Conservation (phyloP, 2,888 invertebrate species). For the Andrena bicolor region DNA sequence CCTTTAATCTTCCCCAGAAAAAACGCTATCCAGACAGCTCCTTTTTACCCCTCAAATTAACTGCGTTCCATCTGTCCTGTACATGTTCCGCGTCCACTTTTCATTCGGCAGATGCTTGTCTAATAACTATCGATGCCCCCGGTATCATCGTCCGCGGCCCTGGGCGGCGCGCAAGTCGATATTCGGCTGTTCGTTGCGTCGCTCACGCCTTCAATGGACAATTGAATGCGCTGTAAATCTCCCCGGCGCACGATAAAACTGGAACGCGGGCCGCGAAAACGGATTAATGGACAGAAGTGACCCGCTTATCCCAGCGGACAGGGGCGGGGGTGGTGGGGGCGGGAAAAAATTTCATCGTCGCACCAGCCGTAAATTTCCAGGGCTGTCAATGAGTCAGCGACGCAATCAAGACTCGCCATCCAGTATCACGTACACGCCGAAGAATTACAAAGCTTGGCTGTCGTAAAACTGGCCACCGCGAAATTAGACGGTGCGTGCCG, state of each 20-base stretch:
- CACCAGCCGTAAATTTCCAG: slow-evolving; percentile 67
- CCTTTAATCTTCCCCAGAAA: background rate
- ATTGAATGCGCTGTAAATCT: slow-evolving; percentile 68
- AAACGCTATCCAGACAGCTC: background rate
- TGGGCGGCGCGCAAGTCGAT: slow-evolving; percentile 44
- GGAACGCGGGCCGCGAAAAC: slow-evolving; percentile 63
- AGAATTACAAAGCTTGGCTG: slow-evolving; percentile 41
- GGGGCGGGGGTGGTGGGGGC: background rate
- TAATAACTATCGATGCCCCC: slow-evolving; percentile 37
- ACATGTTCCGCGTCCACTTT: no score
- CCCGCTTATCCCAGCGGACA: slow-evolving; percentile 62
- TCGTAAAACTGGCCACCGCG: slow-evolving; percentile 62
- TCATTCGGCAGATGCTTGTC: slow-evolving; percentile 27
- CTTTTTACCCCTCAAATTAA: background rate
- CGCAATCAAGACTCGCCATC: slow-evolving; percentile 66
- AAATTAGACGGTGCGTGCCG: slow-evolving; percentile 60
- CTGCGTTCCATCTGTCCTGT: background rate
- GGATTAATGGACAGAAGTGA: slow-evolving; percentile 70
- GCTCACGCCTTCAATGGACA: slow-evolving; percentile 48
- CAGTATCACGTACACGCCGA: background rate
- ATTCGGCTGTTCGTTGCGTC: slow-evolving; percentile 39
- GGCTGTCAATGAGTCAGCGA: slow-evolving; percentile 73
- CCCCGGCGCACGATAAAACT: slow-evolving; percentile 54
- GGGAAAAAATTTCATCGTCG: slow-evolving; percentile 55
- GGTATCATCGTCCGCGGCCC: slow-evolving; percentile 13